Evolutionary conservation across 2,888 invertebrate genomes (phyloP), one percentile per base, ranked within the genome.

Genomic region (Galerucella pusilla): DNA sequence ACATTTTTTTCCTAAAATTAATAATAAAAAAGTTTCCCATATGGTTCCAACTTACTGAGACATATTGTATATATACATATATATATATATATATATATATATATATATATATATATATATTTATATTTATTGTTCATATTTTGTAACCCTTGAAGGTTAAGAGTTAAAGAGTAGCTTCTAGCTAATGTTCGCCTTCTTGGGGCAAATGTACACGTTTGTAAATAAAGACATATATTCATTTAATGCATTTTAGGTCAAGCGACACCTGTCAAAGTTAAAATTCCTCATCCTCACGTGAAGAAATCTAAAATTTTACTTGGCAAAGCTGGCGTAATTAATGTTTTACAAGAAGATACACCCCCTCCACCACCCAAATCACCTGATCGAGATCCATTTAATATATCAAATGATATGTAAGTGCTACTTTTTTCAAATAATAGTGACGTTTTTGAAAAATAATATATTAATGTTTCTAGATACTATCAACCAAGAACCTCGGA

Each of bases 301-400:
- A 97, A 97, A 86, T 96, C 96, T 0, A 97, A 97, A 88, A 93
- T 98, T 77, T 87, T 98, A 63, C 89, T 98, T 25, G 97, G 97
- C 9, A 98, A 98, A 88, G 97, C 97, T 4, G 98, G 98, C 1
- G 97, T 98, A 0, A 97, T 98, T 80, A 98, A 97, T 85, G 97
- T 97, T 0, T 87, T 97, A 45, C 97, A 98, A 83, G 96, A 97
- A 85, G 96, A 97, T 83, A 94, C 96, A 0, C 97, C 96, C 0
- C 96, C 96, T 0, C 96, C 96, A 1, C 95, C 97, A 1, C 95
- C 96, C 0, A 96, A 97, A 86, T 94, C 96, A 20, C 94, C 96
- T 0, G 95, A 97, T 84, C 90, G 97, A 81, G 99, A 99, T 91
- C 97, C 98, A 0, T 99, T 98, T 88, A 99, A 99, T 86, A 94